Percentiles rank a stretch among this genome's conserved stretches.
Evolutionary conservation across 92 coral and sea anemone species (phyloP).

Genomic region (Umimayanthus chanpuru): DNA sequence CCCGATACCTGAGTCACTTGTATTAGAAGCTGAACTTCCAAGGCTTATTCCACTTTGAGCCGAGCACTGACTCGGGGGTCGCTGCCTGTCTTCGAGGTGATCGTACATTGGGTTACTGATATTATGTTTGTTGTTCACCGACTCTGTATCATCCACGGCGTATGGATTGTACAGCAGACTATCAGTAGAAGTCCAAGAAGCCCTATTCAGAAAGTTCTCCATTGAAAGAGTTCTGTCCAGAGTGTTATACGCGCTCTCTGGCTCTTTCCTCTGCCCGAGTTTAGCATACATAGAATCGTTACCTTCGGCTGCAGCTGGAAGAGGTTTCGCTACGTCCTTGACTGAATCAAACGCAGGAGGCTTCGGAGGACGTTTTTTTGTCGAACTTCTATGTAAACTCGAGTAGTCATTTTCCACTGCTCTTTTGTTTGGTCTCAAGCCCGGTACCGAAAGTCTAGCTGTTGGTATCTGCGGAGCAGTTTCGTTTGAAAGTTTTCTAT

Average conservation of each 20-base stretch:
- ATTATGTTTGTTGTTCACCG: background rate
- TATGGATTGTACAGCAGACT: slow-evolving; percentile 36
- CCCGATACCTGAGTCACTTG: background rate
- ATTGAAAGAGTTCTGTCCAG: slow-evolving; percentile 33
- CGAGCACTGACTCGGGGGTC: background rate
- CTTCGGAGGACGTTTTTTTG: background rate
- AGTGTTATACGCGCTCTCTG: slow-evolving; percentile 23
- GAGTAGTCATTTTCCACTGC: slow-evolving; percentile 38
- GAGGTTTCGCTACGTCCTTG: background rate
- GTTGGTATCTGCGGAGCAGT: background rate
- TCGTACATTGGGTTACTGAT: slow-evolving; percentile 30
- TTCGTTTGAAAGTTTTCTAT: background rate
- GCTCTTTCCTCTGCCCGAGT: background rate
- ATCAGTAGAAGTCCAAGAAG: slow-evolving; percentile 28
- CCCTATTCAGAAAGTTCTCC: slow-evolving; percentile 37
- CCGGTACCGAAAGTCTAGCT: background rate
- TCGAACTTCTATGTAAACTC: slow-evolving; percentile 17
- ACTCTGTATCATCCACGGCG: slow-evolving; percentile 32
- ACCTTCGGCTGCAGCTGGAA: background rate
- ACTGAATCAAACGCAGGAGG: background rate
- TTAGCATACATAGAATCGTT: slow-evolving; percentile 8
- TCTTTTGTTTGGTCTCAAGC: background rate
- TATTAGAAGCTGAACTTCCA: background rate
- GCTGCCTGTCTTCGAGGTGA: background rate
- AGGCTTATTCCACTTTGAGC: slow-evolving; percentile 5